Conservation (phyloP, 2,888 invertebrate species). For the Morinoia aosen region DNA sequence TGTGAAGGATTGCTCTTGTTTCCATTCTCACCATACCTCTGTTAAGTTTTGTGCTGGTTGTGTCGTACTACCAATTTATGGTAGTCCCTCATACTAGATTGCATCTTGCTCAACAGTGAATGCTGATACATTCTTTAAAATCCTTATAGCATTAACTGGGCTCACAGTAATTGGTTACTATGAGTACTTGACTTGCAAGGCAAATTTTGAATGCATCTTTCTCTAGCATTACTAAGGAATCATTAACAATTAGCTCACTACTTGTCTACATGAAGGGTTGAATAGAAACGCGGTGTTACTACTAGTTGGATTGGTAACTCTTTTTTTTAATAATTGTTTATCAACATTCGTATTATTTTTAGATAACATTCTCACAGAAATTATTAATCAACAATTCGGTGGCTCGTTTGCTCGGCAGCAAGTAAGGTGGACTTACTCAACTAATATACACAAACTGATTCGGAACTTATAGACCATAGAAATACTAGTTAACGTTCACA, state of each 20-base stretch:
- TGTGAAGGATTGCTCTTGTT: constrained; percentile 24
- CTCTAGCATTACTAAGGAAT: background rate
- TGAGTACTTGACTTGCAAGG: background rate
- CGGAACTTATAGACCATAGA: background rate
- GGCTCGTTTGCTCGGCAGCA: background rate
- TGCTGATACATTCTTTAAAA: background rate
- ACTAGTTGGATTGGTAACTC: background rate
- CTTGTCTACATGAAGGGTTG: background rate
- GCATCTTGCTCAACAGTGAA: background rate
- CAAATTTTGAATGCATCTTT: background rate
- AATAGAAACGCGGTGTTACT: background rate
- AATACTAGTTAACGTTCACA: background rate
- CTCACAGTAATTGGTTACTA: background rate
- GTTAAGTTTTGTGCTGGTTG: background rate
- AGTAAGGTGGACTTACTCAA: background rate
- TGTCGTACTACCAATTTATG: background rate
- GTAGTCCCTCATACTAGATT: background rate
- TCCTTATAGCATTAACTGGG: background rate
- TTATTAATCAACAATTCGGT: background rate
- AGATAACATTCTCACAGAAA: background rate
- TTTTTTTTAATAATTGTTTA: background rate
- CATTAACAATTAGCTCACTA: background rate
- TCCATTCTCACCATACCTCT: constrained; percentile 35
- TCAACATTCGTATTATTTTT: background rate
- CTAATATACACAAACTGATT: background rate